phyloP scores from a whole-genome alignment of 1,140 invertebrate species.

The Danaus plexippus region DNA sequence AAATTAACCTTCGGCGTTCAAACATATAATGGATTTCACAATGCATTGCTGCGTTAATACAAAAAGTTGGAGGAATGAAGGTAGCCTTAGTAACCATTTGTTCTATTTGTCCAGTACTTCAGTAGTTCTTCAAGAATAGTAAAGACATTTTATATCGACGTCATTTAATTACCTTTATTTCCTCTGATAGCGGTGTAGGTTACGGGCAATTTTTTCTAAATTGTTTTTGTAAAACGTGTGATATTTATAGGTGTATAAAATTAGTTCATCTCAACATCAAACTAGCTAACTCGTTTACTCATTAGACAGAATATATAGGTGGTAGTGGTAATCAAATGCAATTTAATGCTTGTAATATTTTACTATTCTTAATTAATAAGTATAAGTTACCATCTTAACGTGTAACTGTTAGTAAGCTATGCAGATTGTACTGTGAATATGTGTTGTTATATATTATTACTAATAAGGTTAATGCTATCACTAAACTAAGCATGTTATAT shows the following conservation, averaged over 20 bases:
- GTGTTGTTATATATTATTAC: not conserved
- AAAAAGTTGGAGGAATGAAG: conserved; percentile 51
- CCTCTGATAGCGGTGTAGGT: conserved; percentile 14
- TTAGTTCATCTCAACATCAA: not conserved
- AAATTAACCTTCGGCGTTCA: conserved; percentile 14
- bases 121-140: conserved; percentile 33
- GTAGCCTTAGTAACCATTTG: conserved; percentile 42
- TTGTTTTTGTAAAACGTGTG: conserved; percentile 5
- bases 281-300: conserved; percentile 2
- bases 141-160: conserved; percentile 25
- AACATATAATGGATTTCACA: not conserved
- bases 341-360: no score
- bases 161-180: conserved; percentile 20
- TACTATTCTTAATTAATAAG: no score
- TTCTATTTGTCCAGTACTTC: conserved; percentile 40
- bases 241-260: conserved; percentile 8
- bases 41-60: conserved; percentile 3
- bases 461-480: not conserved
- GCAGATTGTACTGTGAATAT: conserved; percentile 1
- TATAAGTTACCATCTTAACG: not conserved
- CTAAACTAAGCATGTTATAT: no score
- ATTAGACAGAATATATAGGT: not conserved
- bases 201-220: conserved; percentile 12
- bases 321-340: no score
- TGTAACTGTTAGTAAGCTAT: not conserved